These are phyloP conservation scores for Myotis findleyi DNA, from an alignment of 2,797 vertebrate species.

Conservation along the genomic window DNA sequence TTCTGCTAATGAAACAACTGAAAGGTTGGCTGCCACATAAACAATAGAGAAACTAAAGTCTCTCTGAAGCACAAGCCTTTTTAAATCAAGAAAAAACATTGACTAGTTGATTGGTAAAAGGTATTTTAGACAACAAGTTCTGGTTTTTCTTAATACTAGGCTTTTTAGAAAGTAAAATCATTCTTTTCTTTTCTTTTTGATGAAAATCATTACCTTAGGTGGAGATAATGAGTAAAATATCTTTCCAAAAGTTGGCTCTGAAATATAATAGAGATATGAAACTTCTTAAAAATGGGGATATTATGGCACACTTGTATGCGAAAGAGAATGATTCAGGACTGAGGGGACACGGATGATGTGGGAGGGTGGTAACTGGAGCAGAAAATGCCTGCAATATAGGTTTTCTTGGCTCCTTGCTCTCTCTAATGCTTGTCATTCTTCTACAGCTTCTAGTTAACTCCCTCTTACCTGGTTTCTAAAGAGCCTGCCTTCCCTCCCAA, in stretches of 20 bases:
- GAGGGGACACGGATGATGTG: too few relatives aligned
- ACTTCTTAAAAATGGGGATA: not conserved
- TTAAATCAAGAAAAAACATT: not conserved
- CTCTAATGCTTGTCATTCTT: not conserved
- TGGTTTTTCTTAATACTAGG: not conserved
- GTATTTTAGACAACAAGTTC: not conserved
- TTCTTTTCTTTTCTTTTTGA: not conserved
- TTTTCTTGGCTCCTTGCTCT: not conserved
- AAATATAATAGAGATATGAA: not conserved
- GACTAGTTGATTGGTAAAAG: not conserved
- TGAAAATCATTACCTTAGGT: not conserved
- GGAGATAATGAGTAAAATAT: not conserved
- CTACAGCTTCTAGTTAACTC: not conserved
- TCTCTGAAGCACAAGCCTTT: not conserved
- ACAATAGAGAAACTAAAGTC: not conserved
- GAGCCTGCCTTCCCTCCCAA: not conserved
- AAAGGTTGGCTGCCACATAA: not conserved
- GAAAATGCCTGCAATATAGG: fast-evolving
- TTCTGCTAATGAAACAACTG: not conserved
- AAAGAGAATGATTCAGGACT: not conserved
- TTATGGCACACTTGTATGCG: not conserved
- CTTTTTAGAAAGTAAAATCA: not conserved
- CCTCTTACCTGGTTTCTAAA: not conserved
- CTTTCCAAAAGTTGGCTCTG: not conserved
- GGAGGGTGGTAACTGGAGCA: not conserved